phyloP scores from a whole-genome alignment of 1,140 invertebrate genomes.

The Drusus annulatus region DNA sequence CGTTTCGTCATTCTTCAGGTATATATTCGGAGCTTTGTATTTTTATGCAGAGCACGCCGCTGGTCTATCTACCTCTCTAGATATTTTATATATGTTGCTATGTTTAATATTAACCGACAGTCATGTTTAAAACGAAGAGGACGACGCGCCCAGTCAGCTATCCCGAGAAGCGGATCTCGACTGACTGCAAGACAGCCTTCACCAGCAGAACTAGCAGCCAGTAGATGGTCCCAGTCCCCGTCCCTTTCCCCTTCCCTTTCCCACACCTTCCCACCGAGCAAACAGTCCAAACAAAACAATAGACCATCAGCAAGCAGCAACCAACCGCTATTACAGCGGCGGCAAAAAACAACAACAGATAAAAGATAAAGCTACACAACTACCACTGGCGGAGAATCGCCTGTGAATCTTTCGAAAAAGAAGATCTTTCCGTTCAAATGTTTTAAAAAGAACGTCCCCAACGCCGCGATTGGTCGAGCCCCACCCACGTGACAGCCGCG shows the following conservation, averaged over 20 bases:
- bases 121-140: not conserved
- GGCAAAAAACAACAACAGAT: conserved; percentile 17
- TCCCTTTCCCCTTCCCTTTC: not conserved
- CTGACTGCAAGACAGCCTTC: conserved; percentile 8
- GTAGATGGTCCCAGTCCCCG: too few species aligned
- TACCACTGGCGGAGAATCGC: conserved; percentile 21
- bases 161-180: conserved; percentile 3
- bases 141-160: not conserved
- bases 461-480: conserved; percentile 27
- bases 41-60: too few species aligned
- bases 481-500: conserved; percentile 44
- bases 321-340: conserved; percentile 7
- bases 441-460: conserved; percentile 34
- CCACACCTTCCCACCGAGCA: not conserved
- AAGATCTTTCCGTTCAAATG: conserved; percentile 39
- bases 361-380: conserved; percentile 22
- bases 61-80: too few species aligned
- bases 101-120: not conserved
- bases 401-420: conserved; percentile 32
- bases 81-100: too few species aligned
- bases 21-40: too few species aligned
- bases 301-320: conserved; percentile 10
- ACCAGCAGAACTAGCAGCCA: too few species aligned
- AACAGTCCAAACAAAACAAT: conserved; percentile 39
- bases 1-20: too few species aligned